Conservation (phyloP, 2,113 vertebrate species). For the Heterotis niloticus region DNA sequence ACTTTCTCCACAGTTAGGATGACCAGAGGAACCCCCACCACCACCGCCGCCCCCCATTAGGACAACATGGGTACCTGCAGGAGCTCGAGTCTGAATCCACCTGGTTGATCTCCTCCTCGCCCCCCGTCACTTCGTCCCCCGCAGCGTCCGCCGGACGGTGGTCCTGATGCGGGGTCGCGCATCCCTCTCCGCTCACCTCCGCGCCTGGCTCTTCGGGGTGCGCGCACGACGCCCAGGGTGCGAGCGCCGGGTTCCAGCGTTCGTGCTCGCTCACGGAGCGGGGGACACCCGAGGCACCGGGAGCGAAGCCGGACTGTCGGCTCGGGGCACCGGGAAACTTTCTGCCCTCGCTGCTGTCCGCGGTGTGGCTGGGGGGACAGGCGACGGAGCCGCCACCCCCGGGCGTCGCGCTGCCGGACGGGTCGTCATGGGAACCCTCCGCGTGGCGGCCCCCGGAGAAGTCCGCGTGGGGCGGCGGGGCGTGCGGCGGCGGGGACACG, state of each 20-base stretch:
- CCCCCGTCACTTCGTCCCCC: conserved; percentile 53
- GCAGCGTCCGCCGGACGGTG: conserved; percentile 42
- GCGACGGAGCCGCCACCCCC: conserved; percentile 28
- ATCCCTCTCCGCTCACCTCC: conserved; percentile 66
- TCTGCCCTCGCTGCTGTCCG: conserved; percentile 59
- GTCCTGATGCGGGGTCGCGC: conserved; percentile 10
- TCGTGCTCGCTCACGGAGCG: conserved; percentile 82
- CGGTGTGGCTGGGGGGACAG: conserved; percentile 48
- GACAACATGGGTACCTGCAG: conserved; percentile 84
- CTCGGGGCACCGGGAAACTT: conserved; percentile 78
- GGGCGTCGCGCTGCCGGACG: conserved; percentile 58
- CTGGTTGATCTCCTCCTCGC: conserved; percentile 69
- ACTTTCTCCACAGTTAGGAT: no score
- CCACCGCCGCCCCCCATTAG: neutral
- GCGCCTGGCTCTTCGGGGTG: conserved; percentile 65
- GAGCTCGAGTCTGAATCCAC: conserved; percentile 86
- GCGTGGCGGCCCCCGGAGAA: conserved; percentile 67
- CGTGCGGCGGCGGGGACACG: conserved; percentile 70
- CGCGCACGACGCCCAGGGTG: conserved; percentile 79
- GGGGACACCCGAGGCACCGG: conserved; percentile 52
- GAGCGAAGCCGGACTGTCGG: conserved; percentile 58
- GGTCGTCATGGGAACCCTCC: conserved; percentile 51
- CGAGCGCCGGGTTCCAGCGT: conserved; percentile 75
- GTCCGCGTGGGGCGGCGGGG: conserved; percentile 66
- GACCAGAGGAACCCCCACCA: neutral